These are phyloP conservation scores for Harpagifer antarcticus DNA, from an alignment of 2,797 vertebrate genomes.

Conservation along the genomic window DNA sequence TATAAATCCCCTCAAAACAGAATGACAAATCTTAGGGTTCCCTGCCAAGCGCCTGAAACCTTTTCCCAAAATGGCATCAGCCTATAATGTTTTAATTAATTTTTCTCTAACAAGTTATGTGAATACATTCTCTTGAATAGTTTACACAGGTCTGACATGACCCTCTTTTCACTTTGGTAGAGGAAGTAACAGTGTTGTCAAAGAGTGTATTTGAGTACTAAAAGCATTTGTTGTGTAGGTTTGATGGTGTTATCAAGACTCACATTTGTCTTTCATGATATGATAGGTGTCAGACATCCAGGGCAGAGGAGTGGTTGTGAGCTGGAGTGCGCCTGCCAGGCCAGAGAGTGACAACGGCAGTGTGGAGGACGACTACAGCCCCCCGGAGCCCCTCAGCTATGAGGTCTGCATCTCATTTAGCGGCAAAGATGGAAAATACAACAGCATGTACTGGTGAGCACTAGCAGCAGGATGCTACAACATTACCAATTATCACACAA, in stretches of 20 bases:
- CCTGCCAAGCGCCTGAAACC: constrained; percentile 33
- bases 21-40: constrained; percentile 53
- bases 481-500: not conserved
- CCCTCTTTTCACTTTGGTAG: not conserved
- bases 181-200: not conserved
- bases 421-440: constrained; percentile 94
- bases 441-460: constrained; percentile 88
- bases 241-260: constrained; percentile 1
- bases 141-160: not conserved
- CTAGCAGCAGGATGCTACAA: not conserved
- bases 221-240: not conserved
- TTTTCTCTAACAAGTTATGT: not conserved
- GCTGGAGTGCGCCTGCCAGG: constrained; percentile 88
- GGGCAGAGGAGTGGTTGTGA: constrained; percentile 86
- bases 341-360: constrained; percentile 79
- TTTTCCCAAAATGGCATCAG: constrained; percentile 22
- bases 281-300: constrained; percentile 91
- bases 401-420: constrained; percentile 91
- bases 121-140: not conserved
- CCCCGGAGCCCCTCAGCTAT: constrained; percentile 85
- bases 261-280: constrained; percentile 7
- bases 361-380: constrained; percentile 66
- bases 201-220: too few species aligned
- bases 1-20: constrained; percentile 66
- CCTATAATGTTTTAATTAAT: constrained; percentile 29